Evolutionary conservation across 2,888 invertebrate genomes (phyloP), one percentile per base, ranked within the genome.

Genomic region (Spicauda simplicius): DNA sequence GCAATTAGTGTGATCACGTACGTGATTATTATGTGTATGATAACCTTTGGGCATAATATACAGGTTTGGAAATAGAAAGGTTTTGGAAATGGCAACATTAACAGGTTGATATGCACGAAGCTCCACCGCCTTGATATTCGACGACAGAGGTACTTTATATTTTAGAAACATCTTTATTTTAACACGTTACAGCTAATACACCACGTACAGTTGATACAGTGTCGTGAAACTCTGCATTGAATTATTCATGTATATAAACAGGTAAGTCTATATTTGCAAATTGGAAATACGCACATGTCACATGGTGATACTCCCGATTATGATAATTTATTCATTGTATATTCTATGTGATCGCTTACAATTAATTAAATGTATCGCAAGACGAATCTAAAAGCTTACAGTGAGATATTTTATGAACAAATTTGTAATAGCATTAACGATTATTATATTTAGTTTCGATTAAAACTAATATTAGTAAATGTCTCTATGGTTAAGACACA

Each of bases 221-320:
- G 33, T 14, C 50, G 25, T 50, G 60, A 55, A 45, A 41, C 16
- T 18, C 20, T 45, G 54, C 41, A 54, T 62, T 62, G 62, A 62
- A 62, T 62, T 45, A 62, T 62, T 62, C 62, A 62, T 62, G 54
- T 41, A 62, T 11, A 41, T 41, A 62, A 54, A 55, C 54, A 45
- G 25, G 54, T 45, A 41, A 45, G 41, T 41, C 54, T 41, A 52
- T 52, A 54, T 62, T 62, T 62, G 45, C 54, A 62, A 55, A 62
- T 55, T 62, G 30, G 45, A 62, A 54, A 45, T 54, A 45, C 50
- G 18, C 50, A 18, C 33, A 33, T 52, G 19, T 60, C 18, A 60
- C 16, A 45, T 16, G 20, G 25, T 55, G 54, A 62, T 55, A 55
- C 20, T 41, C 25, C 45, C 12, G 25, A 45, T 54, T 62, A 55